Evolutionary conservation across 2,113 vertebrate species (phyloP), one percentile per base, ranked within the genome.

Genomic region (Gila orcuttii): DNA sequence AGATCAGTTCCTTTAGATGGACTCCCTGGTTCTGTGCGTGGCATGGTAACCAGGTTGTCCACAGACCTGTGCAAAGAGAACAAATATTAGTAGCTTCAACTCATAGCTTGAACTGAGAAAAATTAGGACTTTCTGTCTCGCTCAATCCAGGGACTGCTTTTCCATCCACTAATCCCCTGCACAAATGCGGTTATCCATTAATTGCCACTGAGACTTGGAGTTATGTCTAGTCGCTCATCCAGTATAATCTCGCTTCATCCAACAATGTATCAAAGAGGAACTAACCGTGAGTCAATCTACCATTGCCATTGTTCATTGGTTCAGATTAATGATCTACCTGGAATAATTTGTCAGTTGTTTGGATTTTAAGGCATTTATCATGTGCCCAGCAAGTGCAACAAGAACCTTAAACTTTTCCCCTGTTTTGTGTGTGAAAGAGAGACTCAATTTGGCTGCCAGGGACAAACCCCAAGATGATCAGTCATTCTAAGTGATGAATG

Each of bases 11-110:
- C 82, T 93, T 90, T 93, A 90, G 91, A 39, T 89, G 93, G 93
- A 90, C 90, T 88, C 87, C 90, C 91, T 91, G 89, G 89, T 93
- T 91, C 92, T 93, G 91, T 91, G 88, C 90, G 94, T 94, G 92
- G 94, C 95, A 95, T 95, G 94, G 91, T 94, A 95, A 90, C 93
- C 79, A 91, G 91, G 87, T 92, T 88, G 90, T 92, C 92, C 94
- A 95, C 95, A 95, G 94, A 95, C 94, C 95, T 95, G 82, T 50
- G 21, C 12, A 66, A 82, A 60, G 23, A 74, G 57, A 8, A 90
- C 59, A 86, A 68, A 82, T 1, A 59, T 87, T 76, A 89, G 82
- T 10, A 0, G 0, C 76, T 81, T 59, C 8, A 80, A 79, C 55
- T 36, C 12, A 73, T 55, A 87, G 62, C 31, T 36, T 69, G 5